Base-by-base conservation (phyloP, 2,888 invertebrate genomes). In the Colostygia pectinataria region DNA sequence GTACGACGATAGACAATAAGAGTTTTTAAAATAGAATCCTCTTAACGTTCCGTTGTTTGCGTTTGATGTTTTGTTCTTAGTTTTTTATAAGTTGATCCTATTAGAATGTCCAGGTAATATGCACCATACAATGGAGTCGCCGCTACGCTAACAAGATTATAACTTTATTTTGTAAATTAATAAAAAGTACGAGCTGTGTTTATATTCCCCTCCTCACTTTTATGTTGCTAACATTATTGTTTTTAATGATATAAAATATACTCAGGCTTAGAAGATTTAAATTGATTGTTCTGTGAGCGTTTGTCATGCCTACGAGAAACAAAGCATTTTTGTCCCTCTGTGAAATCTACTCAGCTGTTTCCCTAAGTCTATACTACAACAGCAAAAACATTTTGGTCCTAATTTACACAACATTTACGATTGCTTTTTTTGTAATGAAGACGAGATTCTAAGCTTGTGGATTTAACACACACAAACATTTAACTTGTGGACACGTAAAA, bases 61-160 rank as follows among this genome's bases (percentile, higher is more conserved):
- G 85, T 88, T 90, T 90, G 90, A 90, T 91, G 90, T 88, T n/a
- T 80, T 42, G 68, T 89, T 90, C 90, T 90, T 90, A 88, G 83
- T 87, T 79, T 87, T 86, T 90, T 84, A 90, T 88, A 90, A 89
- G 87, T 89, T 91, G 89, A 91, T 90, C 91, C 91, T 91, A 90
- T 91, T 90, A 91, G 81, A 80, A 77, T 83, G 89, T 81, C 82
- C 89, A 88, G 89, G 89, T 88, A 83, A 81, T 78, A 73, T 65
- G 61, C 67, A 33, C 70, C 71, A 72, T 77, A 83, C 83, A 86
- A 85, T 84, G 84, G 83, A 74, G 79, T 68, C 77, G 70, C 59
- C 72, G 74, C 74, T 66, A 64, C 80, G 81, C 83, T 90, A 89
- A 90, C 87, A 80, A 89, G 90, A 90, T 90, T 90, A 89, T 77